Evolutionary conservation across 2,888 invertebrate species (phyloP), one percentile per base, ranked within the genome.

Genomic region (Laspeyria flexula): DNA sequence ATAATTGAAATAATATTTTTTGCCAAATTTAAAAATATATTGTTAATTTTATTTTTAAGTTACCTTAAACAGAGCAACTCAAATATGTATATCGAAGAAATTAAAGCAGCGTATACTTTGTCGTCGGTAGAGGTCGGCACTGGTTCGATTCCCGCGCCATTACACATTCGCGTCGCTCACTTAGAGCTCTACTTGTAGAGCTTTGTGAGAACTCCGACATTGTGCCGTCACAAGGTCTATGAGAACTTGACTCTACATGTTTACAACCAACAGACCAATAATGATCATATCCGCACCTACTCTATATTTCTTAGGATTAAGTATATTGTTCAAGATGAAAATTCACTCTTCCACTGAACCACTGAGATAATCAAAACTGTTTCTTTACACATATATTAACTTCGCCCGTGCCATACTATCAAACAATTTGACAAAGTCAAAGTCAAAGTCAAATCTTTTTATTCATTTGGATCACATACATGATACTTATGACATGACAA

Each of bases 91-190:
- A 34, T 25, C n/a, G 41, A 51, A 18, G 31, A 48, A 47, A 38
- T 45, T 13, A 37, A 33, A 15, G 53, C 48, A 58, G 56, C 62
- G 18, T n/a, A 21, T 21, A 21, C 5, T 21, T 55, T 59, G 66
- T 61, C 48, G 49, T 50, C 48, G 55, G 60, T 65, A 59, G 63
- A 45, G 55, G 45, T 48, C 51, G 62, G 48, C 62, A 40, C 51
- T 57, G 67, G 66, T 63, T 61, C 65, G 68, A 71, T 86, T 85
- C 86, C 85, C 84, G 80, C 78, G 81, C 65, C 65, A 90, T 90
- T 90, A 90, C 78, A 55, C 77, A 90, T 90, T 89, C 75, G 88
- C 65, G 71, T 61, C 87, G 90, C 88, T 87, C 86, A 88, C 87
- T 90, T 89, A 84, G 72, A 62, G 61, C 59, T 66, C 59, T 62